Evolutionary conservation across 2,797 vertebrate species (phyloP).

Genomic region (Neoniphon sammara): DNA sequence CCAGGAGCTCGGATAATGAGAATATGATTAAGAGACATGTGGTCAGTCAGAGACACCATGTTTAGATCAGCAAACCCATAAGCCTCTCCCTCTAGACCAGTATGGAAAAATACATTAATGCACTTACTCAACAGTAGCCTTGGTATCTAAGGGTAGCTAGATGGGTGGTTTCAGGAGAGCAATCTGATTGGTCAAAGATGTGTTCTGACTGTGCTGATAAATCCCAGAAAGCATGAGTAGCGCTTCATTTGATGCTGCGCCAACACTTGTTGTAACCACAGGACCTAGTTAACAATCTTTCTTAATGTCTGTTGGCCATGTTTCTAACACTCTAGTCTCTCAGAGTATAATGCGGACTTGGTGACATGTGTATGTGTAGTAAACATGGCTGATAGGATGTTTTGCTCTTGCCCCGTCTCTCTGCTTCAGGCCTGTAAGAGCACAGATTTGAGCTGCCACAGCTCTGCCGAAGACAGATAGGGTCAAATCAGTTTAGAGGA

Average conservation of each 20-base stretch:
- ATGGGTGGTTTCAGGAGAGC: background rate
- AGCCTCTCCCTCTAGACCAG: no score
- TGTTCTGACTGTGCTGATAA: background rate
- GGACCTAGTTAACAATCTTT: no score
- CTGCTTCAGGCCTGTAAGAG: background rate
- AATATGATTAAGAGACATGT: constrained; percentile 33
- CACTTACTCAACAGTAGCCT: background rate
- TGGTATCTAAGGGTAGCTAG: background rate
- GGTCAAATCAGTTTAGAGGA: constrained; percentile 9
- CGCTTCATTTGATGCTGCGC: no score
- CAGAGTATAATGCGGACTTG: background rate
- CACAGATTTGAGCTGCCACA: background rate
- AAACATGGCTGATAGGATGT: constrained; percentile 13
- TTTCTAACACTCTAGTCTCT: constrained; percentile 5
- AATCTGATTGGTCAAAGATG: background rate
- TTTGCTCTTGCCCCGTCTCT: constrained; percentile 3
- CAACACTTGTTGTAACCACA: no score
- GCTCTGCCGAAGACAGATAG: constrained; percentile 1
- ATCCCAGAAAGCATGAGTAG: background rate
- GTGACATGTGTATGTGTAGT: constrained; percentile 22
- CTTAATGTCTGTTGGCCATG: background rate
- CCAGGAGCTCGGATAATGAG: constrained; percentile 34
- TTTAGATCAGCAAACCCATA: constrained; percentile 23
- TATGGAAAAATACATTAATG: background rate
- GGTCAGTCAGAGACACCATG: constrained; percentile 26